Evolutionary conservation across 2,113 vertebrate genomes (phyloP).

Genomic region (Calyptomena viridis): DNA sequence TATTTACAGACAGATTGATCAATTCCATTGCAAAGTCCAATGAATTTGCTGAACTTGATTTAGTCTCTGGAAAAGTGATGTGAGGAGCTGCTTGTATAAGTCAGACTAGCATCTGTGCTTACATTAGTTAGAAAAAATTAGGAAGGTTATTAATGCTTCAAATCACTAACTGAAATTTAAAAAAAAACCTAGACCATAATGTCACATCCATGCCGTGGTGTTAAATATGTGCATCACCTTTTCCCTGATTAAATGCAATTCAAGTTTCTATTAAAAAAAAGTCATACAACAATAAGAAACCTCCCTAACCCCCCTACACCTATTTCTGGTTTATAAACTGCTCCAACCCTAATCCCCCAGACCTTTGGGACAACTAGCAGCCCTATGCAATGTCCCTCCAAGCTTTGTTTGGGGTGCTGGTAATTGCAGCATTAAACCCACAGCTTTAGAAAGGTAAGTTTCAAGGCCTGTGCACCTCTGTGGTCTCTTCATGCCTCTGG

Average conservation of each 20-base stretch:
- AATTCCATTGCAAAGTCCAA: not conserved
- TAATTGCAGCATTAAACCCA: not conserved
- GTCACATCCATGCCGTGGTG: not conserved
- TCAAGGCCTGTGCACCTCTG: not conserved
- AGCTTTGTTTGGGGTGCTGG: not conserved
- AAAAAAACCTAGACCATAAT: not conserved
- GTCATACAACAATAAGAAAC: not conserved
- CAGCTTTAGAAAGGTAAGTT: not conserved
- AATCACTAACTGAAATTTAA: not conserved
- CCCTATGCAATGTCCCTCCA: accelerated
- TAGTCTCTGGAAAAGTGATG: not conserved
- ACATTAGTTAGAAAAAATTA: not conserved
- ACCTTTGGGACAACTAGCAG: not conserved
- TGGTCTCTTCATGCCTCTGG: not conserved
- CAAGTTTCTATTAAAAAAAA: not conserved
- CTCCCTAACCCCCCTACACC: accelerated
- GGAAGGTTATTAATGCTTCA: not conserved
- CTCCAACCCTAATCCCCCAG: not conserved
- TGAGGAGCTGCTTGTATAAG: not conserved
- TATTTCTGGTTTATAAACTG: not conserved
- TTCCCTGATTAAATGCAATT: not conserved
- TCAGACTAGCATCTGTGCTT: not conserved
- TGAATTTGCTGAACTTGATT: not conserved
- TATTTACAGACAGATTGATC: not conserved
- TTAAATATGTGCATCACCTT: not conserved